phyloP scores from a whole-genome alignment of 2,888 invertebrate genomes.

The Lamellibrachia columna region DNA sequence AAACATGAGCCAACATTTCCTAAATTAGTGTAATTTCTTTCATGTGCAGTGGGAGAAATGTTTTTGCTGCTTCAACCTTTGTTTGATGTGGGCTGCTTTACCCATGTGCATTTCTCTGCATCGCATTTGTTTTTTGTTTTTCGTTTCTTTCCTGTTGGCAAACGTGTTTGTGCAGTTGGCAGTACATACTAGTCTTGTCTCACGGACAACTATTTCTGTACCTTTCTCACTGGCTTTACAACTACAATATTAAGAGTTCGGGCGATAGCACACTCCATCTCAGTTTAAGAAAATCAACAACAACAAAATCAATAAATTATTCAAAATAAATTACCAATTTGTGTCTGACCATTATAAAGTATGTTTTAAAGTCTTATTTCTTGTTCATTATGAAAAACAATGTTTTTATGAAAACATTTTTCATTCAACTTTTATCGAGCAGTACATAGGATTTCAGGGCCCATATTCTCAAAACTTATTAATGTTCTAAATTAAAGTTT shows the following conservation, averaged over 20 bases:
- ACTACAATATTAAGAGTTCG: too few species aligned
- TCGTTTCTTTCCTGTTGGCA: not conserved
- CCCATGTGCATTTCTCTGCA: not conserved
- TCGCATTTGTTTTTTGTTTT: not conserved
- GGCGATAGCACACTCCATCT: too few species aligned
- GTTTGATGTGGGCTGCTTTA: not conserved
- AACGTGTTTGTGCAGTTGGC: not conserved
- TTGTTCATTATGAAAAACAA: too few species aligned
- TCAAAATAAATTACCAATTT: too few species aligned
- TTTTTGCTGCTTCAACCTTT: not conserved
- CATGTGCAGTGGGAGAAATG: not conserved
- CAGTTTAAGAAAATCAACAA: not conserved
- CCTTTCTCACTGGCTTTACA: too few species aligned
- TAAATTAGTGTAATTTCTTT: not conserved
- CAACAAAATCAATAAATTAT: too few species aligned
- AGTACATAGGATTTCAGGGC: not conserved
- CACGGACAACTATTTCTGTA: too few species aligned
- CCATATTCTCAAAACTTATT: too few species aligned
- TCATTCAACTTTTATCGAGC: not conserved
- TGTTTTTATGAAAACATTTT: too few species aligned
- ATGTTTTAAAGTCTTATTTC: too few species aligned
- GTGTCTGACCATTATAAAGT: too few species aligned
- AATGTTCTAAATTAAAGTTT: too few species aligned
- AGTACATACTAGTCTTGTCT: not conserved
- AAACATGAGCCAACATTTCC: not conserved